Percentiles rank a stretch among this genome's conserved stretches.
Evolutionary conservation across 2,113 vertebrate species (phyloP).

Genomic region (Spermophilus dauricus): DNA sequence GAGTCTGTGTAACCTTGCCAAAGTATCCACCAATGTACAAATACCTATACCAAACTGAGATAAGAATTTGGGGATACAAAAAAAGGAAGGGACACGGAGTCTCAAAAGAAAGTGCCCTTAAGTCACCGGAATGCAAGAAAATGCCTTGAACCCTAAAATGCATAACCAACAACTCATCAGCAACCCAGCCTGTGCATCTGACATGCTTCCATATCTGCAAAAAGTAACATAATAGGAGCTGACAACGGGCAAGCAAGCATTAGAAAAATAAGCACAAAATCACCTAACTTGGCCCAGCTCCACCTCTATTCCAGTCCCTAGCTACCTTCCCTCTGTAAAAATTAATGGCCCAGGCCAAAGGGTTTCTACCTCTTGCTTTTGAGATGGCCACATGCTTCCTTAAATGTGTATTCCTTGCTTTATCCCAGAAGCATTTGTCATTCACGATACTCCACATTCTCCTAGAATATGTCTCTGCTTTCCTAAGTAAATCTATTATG

Average conservation of each 20-base stretch:
- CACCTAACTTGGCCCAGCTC: background rate
- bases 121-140: background rate
- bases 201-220: too few species aligned
- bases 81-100: background rate
- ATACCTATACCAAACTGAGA: background rate
- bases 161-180: too few species aligned
- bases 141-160: too few species aligned
- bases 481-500: background rate
- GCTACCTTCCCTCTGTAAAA: background rate
- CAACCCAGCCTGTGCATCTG: too few species aligned
- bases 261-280: background rate
- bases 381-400: background rate
- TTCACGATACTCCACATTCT: background rate
- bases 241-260: too few species aligned
- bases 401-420: background rate
- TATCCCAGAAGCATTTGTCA: background rate
- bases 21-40: background rate
- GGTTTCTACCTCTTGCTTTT: background rate
- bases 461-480: background rate
- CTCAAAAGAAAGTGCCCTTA: background rate
- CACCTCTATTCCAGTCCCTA: background rate
- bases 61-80: background rate
- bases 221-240: too few species aligned
- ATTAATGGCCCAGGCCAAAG: background rate
- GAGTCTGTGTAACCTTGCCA: conserved; percentile 43